These are phyloP conservation scores for Phataginus tricuspis DNA, from an alignment of 2,797 vertebrate genomes.

Conservation along the genomic window DNA sequence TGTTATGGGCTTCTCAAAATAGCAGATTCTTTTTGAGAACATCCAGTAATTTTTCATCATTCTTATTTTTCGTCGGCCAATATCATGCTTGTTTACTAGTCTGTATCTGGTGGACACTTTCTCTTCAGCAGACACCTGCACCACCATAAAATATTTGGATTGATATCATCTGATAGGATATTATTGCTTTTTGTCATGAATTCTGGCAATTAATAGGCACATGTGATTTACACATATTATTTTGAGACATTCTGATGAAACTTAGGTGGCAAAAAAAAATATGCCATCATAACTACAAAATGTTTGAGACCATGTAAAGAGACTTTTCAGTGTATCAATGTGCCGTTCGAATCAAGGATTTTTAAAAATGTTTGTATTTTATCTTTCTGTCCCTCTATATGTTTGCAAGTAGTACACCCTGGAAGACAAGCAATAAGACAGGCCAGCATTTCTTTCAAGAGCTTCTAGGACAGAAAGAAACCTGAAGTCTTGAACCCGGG, in stretches of 20 bases:
- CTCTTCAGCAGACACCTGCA: neutral
- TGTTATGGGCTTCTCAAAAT: slow-evolving; percentile 59
- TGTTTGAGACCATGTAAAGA: neutral
- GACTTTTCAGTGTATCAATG: neutral
- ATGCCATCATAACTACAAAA: neutral
- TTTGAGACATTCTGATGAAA: neutral
- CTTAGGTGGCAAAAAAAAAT: neutral
- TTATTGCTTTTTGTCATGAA: neutral
- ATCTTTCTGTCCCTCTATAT: neutral
- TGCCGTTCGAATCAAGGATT: neutral
- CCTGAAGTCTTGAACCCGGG: neutral
- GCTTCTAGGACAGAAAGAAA: neutral
- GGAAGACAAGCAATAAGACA: neutral
- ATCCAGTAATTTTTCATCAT: slow-evolving; percentile 20
- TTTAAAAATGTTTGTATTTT: neutral
- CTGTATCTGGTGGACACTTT: neutral
- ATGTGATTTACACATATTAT: neutral
- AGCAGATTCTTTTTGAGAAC: slow-evolving; percentile 9
- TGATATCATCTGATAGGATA: neutral
- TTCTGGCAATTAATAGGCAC: neutral
- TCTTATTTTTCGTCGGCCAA: neutral
- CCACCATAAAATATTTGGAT: neutral
- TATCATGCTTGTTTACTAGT: slow-evolving; percentile 32
- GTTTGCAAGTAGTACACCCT: neutral
- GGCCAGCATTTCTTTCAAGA: neutral